Evolutionary conservation across 1,140 invertebrate genomes (phyloP).

Genomic region (Piezodorus guildinii): DNA sequence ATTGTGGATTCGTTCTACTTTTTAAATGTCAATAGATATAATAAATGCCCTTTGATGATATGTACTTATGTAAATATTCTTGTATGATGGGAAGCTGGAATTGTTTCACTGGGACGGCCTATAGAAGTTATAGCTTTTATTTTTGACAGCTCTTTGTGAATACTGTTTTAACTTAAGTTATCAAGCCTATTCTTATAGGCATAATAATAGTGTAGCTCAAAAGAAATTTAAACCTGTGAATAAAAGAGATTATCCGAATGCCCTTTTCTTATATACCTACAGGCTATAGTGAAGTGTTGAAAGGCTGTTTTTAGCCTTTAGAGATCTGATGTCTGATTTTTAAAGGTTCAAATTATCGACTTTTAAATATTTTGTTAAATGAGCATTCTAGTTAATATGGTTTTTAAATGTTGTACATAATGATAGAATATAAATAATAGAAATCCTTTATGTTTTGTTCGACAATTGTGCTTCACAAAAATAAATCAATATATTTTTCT

Average conservation of each 20-base stretch:
- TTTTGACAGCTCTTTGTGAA: neutral
- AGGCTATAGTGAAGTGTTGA: neutral
- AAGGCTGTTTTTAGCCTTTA: conserved; percentile 4
- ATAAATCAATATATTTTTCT: conserved; percentile 13
- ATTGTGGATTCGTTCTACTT: neutral
- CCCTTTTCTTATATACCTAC: conserved; percentile 3
- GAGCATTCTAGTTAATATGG: neutral
- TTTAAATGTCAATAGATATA: conserved; percentile 12
- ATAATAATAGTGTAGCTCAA: conserved; percentile 13
- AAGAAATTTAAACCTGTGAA: neutral
- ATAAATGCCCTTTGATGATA: conserved; percentile 8
- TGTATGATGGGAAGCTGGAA: conserved; percentile 17
- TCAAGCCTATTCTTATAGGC: neutral
- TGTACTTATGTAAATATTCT: conserved; percentile 24
- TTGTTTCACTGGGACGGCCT: conserved; percentile 20
- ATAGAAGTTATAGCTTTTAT: conserved; percentile 16
- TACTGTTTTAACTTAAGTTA: neutral
- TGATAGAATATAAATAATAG: neutral
- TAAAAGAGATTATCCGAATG: conserved; percentile 5
- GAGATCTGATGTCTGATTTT: conserved; percentile 3
- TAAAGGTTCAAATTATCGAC: conserved; percentile 2
- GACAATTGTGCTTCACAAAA: conserved; percentile 5
- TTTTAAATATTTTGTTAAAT: conserved; percentile 8
- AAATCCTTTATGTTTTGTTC: conserved; percentile 6
- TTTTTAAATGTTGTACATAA: conserved; percentile 7